Evolutionary conservation across 2,888 invertebrate species (phyloP), one percentile per base, ranked within the genome.

Genomic region (Oscheius sp.): DNA sequence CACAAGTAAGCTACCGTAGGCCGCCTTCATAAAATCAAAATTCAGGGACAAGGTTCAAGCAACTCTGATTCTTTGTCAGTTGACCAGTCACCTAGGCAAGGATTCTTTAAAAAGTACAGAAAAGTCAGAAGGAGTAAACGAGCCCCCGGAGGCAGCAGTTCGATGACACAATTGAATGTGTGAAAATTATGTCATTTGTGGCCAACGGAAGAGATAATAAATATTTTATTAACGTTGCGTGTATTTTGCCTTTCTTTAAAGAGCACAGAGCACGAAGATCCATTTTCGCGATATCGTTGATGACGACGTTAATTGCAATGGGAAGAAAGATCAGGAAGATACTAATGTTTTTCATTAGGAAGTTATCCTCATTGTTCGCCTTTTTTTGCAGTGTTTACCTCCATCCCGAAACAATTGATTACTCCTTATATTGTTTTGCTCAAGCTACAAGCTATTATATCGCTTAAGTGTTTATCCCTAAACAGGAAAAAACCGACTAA

Each of bases 31-130:
- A 16, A 12, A 9, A 12, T 45, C 9, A 45, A 12, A 45, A 12
- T 70, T 43, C 70, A 70, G 70, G 70, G 70, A 3, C 70, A 70
- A 21, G 70, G 70, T 21, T 70, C 70, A 41, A 70, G 70, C 21
- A 29, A 27, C 18, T 69, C 69, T n/a, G 70, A 70, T n/a, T 46
- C 70, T 2, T 43, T 70, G 59, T 70, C 70, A 0, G 59, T 59
- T 9, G 70, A 53, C 18, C 58, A 70, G 21, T 55, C 35, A 12
- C 45, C 70, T 12, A 23, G 27, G n/a, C 70, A 70, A 29, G 70
- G 70, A 12, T 70, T 70, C 29, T 70, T 70, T 29, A 70, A 70
- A 45, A 70, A 70, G 23, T 70, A 70, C 49, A 25, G 61, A n/a
- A 70, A 70, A 49, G 56, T 70, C 5, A 35, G 70, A 7, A 45